Evolutionary conservation across 2,797 vertebrate species (phyloP), one percentile per base, ranked within the genome.

Genomic region (Neoniphon sammara): DNA sequence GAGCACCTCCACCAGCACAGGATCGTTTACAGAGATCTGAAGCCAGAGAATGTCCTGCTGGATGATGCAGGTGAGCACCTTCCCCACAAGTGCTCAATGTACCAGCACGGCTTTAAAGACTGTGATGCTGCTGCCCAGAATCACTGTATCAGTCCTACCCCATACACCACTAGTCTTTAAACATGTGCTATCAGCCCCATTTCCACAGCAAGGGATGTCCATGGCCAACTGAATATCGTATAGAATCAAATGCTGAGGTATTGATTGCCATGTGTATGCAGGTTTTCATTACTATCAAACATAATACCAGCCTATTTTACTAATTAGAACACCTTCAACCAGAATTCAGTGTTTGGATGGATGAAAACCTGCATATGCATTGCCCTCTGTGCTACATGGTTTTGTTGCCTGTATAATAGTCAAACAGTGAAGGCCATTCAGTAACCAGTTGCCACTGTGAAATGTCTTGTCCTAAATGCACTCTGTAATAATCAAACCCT

Each of bases 1-100:
- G 93, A 95, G 84, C 94, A 95, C 73, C 91, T 95, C 53, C 94
- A 95, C 84, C 94, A 95, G 87, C 91, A 95, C 91, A 87, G 94
- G 73, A 94, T 95, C 63, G 30, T 95, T 83, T 94, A 95, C 89
- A 89, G 94, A 84, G 94, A 95, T 85, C 91, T 95, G 62, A 95
- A 95, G 58, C 93, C 93, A 53, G 93, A 95, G 70, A 95, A 95
- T 2, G 91, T 94, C 0, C 89, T 95, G 18, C 87, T 95, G 44
- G 93, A 95, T 61, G 93, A 95, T 31, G 84, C 89, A 86, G 94
- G 94, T 93, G 59, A 79, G 50, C 0, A 17, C 39, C 27, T 25
- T 31, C 18, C 20, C 20, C n/a, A 30, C 46, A 21, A 30, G 56
- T 17, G 21, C 12, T 39, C 18, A 5, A 30, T 23, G 10, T 21